Conservation (phyloP, 2,797 vertebrate species). For the Chaenodraco wilsoni region DNA sequence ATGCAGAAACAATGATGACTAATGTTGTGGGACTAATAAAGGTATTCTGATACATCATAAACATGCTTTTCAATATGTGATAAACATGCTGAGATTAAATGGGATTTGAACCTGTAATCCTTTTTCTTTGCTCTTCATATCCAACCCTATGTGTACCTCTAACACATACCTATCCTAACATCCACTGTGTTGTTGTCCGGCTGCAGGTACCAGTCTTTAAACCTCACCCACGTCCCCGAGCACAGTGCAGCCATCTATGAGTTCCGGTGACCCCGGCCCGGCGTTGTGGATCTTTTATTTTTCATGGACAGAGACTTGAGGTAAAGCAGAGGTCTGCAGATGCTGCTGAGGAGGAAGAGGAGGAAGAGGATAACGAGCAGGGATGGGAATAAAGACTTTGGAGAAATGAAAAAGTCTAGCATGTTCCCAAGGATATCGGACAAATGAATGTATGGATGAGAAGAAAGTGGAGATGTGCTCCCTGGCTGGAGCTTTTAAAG, state of each 20-base stretch:
- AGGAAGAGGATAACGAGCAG: conserved; percentile 7
- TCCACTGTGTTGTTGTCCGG: background rate
- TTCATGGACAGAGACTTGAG: conserved; percentile 63
- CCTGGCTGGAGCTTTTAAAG: conserved; percentile 53
- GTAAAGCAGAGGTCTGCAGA: conserved; percentile 67
- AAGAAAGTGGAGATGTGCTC: conserved; percentile 38
- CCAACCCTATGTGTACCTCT: background rate
- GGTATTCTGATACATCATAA: too few relatives aligned
- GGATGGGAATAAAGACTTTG: conserved; percentile 29
- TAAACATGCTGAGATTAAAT: too few relatives aligned
- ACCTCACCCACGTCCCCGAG: conserved; percentile 96
- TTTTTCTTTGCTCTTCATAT: too few relatives aligned
- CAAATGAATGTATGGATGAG: conserved; percentile 61
- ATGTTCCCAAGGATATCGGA: conserved; percentile 45
- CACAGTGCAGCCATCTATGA: conserved; percentile 99
- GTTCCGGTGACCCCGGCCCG: conserved; percentile 93
- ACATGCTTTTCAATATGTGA: too few relatives aligned
- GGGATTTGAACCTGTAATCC: too few relatives aligned
- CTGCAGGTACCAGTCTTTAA: conserved; percentile 97
- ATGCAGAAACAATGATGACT: too few relatives aligned
- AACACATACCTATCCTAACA: background rate
- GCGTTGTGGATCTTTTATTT: conserved; percentile 53
- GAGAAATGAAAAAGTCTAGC: conserved; percentile 43
- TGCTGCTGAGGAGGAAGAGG: conserved; percentile 57
- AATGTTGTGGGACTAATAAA: too few relatives aligned